Base-by-base conservation (phyloP, 2,888 invertebrate species). In the Chrysina gloriosa region DNA sequence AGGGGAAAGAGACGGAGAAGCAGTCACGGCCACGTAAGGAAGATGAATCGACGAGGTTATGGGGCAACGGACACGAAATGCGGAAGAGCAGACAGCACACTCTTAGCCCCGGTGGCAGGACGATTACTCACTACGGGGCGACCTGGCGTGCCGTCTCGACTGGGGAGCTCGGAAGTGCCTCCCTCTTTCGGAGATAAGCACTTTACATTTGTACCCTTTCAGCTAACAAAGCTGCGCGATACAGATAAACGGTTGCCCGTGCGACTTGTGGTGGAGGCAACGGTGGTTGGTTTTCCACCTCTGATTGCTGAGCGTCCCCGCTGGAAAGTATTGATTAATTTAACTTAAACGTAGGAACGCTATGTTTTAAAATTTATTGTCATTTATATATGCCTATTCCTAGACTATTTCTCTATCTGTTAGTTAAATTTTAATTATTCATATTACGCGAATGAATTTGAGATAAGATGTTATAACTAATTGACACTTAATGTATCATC, bases 61-160 rank as follows among this genome's bases (percentile, higher is more conserved):
- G 79, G 81, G 79, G 77, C 79, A 76, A 77, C 80, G 81, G 81
- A 80, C 80, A 79, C 76, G 78, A 47, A 79, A 77, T 79, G 79
- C 81, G 81, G 80, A 80, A 81, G 79, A 81, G 80, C 80, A 81
- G 81, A 81, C 81, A 81, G 81, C 81, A 79, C 79, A 80, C 81
- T 81, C 80, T 81, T 80, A 80, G 58, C 78, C 81, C 80, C 75
- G 77, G 79, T 81, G 81, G 80, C 81, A 80, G 80, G 76, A 76
- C 80, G 80, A 82, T 81, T 81, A 82, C 80, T 82, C 81, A 82
- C 80, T 76, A 31, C 65, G 63, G 52, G 71, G 74, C 75, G 77
- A 77, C 77, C 78, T 75, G 77, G 71, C 74, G 73, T 72, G 79
- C 42, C 63, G 63, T 74, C 78, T 77, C 77, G 76, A 73, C 77